Evolutionary conservation across 2,113 vertebrate species (phyloP).

Genomic region (Elephantulus edwardii): DNA sequence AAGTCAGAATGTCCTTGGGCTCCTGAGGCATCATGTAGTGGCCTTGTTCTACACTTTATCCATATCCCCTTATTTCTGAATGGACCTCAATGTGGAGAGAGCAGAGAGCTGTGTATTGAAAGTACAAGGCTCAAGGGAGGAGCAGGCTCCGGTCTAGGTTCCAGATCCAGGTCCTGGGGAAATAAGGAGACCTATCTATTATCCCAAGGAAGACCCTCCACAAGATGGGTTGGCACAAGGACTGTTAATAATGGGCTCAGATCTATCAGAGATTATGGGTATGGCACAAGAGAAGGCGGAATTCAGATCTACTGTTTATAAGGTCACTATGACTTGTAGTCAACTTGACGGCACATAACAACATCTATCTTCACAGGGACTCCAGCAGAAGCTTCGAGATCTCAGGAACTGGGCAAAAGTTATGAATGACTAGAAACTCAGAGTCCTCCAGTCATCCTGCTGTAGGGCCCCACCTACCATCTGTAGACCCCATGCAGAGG

Average conservation of each 20-base stretch:
- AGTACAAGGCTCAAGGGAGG: neutral
- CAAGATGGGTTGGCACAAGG: too few species aligned
- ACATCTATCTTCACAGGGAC: neutral
- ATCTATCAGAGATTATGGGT: too few species aligned
- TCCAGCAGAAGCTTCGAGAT: neutral
- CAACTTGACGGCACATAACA: too few species aligned
- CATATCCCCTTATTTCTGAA: neutral
- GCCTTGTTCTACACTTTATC: neutral
- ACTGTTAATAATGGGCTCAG: too few species aligned
- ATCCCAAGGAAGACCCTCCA: fast-evolving
- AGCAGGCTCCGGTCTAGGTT: neutral
- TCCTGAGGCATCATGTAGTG: neutral
- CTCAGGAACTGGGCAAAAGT: neutral
- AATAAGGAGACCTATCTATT: neutral
- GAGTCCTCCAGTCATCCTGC: neutral
- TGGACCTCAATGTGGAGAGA: too few species aligned
- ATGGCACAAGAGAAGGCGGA: too few species aligned
- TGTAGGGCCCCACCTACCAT: fast-evolving
- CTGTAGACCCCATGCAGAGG: neutral
- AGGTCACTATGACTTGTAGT: too few species aligned
- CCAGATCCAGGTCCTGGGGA: neutral
- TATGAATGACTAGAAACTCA: neutral
- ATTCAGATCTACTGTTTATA: too few species aligned
- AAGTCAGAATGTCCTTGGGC: neutral
- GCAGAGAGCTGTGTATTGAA: neutral